Evolutionary conservation across 23 tunicate species (phyloP).

Genomic region (Trididemnum nubilum): DNA sequence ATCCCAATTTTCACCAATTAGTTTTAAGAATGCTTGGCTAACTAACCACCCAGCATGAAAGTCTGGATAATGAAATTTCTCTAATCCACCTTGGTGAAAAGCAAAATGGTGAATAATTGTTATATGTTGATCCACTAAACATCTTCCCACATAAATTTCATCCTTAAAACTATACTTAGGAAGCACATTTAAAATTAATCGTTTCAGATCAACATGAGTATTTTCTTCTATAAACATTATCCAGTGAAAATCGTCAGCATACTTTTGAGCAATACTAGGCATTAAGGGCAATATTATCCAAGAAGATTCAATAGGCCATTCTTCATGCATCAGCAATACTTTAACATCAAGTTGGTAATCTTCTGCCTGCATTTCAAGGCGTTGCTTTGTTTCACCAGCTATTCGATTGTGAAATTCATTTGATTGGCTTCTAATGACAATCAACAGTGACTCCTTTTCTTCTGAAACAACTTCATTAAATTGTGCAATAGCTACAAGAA

Average conservation of each 20-base stretch:
- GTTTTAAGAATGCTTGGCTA: slow-evolving; percentile 33
- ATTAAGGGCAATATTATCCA: slow-evolving; percentile 75
- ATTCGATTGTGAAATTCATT: slow-evolving; percentile 46
- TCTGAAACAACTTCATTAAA: background rate
- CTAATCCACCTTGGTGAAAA: slow-evolving; percentile 32
- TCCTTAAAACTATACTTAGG: slow-evolving; percentile 45
- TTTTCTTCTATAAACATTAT: slow-evolving; percentile 82
- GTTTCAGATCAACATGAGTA: slow-evolving; percentile 53
- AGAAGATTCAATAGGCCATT: slow-evolving; percentile 82
- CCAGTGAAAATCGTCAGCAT: slow-evolving; percentile 68
- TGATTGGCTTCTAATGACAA: slow-evolving; percentile 67
- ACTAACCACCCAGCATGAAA: slow-evolving; percentile 83
- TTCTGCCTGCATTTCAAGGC: slow-evolving; percentile 43
- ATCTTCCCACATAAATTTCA: slow-evolving; percentile 53
- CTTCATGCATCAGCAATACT: slow-evolving; percentile 55
- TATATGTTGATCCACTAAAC: slow-evolving; percentile 54
- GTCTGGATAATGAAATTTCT: slow-evolving; percentile 70
- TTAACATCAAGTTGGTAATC: slow-evolving; percentile 32
- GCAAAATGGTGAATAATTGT: slow-evolving; percentile 90
- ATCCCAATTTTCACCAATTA: slow-evolving; percentile 37
- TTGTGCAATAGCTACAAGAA: no score
- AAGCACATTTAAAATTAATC: slow-evolving; percentile 31
- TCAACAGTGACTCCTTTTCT: slow-evolving; percentile 10
- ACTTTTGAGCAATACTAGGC: slow-evolving; percentile 53
- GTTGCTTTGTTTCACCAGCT: slow-evolving; percentile 27